phyloP scores from a whole-genome alignment of 2,113 vertebrate genomes.

The Acanthisitta chloris region DNA sequence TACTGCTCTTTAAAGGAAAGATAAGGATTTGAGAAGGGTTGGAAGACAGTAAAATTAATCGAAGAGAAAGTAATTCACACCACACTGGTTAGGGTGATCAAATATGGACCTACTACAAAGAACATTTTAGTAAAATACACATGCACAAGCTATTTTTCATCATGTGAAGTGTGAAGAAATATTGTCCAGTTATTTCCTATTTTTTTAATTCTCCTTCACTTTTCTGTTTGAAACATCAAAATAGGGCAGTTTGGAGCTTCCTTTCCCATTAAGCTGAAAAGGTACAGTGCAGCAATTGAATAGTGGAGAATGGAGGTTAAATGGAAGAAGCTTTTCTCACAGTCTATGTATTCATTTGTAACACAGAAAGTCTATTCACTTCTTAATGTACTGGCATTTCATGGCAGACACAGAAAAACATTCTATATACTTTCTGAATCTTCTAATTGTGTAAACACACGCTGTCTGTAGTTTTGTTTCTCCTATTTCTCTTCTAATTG shows the following conservation, averaged over 20 bases:
- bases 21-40: not conserved
- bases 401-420: not conserved
- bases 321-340: not conserved
- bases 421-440: not conserved
- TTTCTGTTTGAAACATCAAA: not conserved
- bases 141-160: not conserved
- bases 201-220: not conserved
- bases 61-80: not conserved
- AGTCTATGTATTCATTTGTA: not conserved
- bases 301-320: not conserved
- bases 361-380: not conserved
- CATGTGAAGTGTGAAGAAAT: not conserved
- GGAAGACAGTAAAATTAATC: not conserved
- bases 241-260: not conserved
- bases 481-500: not conserved
- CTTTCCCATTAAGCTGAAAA: not conserved
- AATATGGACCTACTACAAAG: not conserved
- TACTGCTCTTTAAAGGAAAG: not conserved
- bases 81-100: not conserved
- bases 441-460: not conserved
- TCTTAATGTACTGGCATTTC: not conserved
- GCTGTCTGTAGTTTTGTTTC: not conserved
- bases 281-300: not conserved
- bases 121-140: not conserved
- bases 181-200: not conserved